phyloP scores from a whole-genome alignment of 2,113 vertebrate genomes.

The Microtus richardsoni region DNA sequence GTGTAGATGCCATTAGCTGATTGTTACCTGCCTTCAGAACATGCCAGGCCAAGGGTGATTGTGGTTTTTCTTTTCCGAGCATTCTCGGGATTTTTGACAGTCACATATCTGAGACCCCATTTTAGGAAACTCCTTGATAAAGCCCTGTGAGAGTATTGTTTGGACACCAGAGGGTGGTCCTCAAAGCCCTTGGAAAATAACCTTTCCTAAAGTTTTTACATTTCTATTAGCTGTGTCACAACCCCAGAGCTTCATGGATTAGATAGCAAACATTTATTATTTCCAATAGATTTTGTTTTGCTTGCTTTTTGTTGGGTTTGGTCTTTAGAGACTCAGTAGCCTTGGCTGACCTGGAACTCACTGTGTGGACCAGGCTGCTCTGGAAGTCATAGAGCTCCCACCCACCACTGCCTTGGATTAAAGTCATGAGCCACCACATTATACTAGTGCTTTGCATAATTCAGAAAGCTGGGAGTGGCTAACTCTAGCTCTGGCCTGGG shows the following conservation, averaged over 20 bases:
- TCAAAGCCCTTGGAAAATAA: constrained; percentile 1
- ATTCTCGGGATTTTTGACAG: background rate
- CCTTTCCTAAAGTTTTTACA: background rate
- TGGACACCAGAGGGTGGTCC: background rate
- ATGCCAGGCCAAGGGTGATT: background rate
- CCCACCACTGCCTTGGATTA: background rate
- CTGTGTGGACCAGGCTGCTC: too few relatives aligned
- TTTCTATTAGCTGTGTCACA: background rate
- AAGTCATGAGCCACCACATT: background rate
- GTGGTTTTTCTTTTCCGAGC: background rate
- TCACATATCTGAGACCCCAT: background rate
- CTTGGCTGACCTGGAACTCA: background rate
- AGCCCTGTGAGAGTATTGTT: background rate
- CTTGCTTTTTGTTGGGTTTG: background rate
- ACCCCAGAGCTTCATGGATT: background rate
- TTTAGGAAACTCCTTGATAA: background rate
- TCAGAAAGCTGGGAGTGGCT: background rate
- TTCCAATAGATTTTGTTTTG: background rate
- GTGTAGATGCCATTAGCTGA: background rate
- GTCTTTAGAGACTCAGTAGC: background rate
- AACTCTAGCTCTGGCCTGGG: background rate
- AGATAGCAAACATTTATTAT: background rate
- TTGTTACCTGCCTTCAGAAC: background rate
- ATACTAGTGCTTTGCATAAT: background rate
- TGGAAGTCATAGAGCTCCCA: background rate